These are phyloP conservation scores for Podabrus alpinus DNA, from an alignment of 2,888 invertebrate species.

Conservation along the genomic window DNA sequence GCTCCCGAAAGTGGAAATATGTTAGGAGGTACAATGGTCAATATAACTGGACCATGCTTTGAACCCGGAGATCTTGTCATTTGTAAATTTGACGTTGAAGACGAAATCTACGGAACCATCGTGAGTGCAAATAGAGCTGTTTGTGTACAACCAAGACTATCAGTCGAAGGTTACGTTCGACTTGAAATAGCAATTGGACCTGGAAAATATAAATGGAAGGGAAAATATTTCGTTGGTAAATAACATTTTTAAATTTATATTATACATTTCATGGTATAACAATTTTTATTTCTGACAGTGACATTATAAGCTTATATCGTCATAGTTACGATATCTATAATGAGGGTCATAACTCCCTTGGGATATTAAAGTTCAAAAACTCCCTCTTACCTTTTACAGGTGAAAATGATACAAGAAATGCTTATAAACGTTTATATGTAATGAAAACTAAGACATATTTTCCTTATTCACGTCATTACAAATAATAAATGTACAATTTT, in stretches of 20 bases:
- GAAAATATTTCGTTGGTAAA: conserved; percentile 89
- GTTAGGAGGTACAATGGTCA: conserved; percentile 95
- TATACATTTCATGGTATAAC: too few species aligned
- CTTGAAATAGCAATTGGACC: conserved; percentile 85
- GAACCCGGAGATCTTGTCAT: conserved; percentile 73
- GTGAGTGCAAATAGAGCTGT: conserved; percentile 82
- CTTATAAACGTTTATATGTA: too few species aligned
- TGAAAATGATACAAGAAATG: too few species aligned
- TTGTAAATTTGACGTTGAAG: conserved; percentile 80
- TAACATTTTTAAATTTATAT: conserved; percentile 17
- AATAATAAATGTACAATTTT: too few species aligned
- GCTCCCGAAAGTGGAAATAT: conserved; percentile 96
- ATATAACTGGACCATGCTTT: conserved; percentile 96
- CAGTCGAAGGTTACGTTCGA: conserved; percentile 86
- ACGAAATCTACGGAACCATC: conserved; percentile 76
- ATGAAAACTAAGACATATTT: too few species aligned
- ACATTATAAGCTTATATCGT: too few species aligned
- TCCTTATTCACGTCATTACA: too few species aligned
- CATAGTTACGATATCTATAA: too few species aligned
- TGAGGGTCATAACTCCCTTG: too few species aligned
- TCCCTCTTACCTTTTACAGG: too few species aligned
- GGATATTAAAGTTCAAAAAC: too few species aligned
- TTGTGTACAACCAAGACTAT: conserved; percentile 85
- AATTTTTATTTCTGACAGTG: conserved; percentile 20
- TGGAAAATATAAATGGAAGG: conserved; percentile 85